Evolutionary conservation across 2,888 invertebrate genomes (phyloP).

Genomic region (Cecidostiba fungosa): DNA sequence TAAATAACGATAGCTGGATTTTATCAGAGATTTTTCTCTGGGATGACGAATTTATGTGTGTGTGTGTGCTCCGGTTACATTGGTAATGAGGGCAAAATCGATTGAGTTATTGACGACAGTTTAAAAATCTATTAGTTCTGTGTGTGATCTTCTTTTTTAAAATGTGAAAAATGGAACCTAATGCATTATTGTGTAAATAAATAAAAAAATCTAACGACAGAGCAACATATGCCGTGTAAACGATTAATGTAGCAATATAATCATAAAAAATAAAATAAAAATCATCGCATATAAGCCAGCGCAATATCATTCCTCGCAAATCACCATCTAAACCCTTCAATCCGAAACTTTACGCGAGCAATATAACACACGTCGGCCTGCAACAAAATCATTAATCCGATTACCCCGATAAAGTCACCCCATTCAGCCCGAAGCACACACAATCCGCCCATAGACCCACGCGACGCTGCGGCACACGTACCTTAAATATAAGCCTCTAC

Average conservation of each 20-base stretch:
- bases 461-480: not conserved
- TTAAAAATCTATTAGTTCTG: not conserved
- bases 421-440: not conserved
- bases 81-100: not conserved
- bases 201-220: not conserved
- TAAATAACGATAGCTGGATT: constrained; percentile 51
- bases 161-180: too few relatives aligned
- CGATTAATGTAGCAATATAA: not conserved
- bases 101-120: not conserved
- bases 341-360: not conserved
- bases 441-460: not conserved
- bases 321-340: not conserved
- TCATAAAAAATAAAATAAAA: not conserved
- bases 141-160: too few relatives aligned
- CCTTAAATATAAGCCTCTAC: not conserved
- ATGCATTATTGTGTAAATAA: not conserved
- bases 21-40: constrained; percentile 14
- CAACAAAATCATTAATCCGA: constrained; percentile 23
- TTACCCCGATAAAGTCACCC: constrained; percentile 33
- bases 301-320: not conserved
- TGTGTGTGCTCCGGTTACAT: not conserved
- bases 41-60: constrained; percentile 15
- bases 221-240: not conserved
- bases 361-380: not conserved
- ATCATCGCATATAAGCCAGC: not conserved